phyloP scores from a whole-genome alignment of 2,797 vertebrate genomes.

The Petrocephalus schoutedeni region DNA sequence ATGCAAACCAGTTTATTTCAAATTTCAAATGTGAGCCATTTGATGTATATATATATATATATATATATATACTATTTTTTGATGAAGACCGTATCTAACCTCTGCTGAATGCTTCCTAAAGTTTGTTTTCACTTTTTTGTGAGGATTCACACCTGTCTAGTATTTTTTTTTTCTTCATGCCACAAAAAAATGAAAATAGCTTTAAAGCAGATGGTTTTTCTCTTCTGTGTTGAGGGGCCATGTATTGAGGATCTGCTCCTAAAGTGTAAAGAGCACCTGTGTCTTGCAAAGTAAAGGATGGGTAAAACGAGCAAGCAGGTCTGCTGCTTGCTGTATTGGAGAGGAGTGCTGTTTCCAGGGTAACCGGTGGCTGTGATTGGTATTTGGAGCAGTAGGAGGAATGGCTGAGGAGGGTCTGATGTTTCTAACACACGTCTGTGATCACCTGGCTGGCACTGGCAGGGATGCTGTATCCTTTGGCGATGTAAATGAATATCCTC shows the following conservation, averaged over 20 bases:
- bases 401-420: constrained; percentile 71
- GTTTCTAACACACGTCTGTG: constrained; percentile 68
- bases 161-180: not conserved
- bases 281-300: not conserved
- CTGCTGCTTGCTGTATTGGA: constrained; percentile 61
- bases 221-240: no score
- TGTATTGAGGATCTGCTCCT: not conserved
- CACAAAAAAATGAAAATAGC: not conserved
- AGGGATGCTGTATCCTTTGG: not conserved
- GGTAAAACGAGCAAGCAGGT: constrained; percentile 40
- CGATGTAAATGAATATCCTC: not conserved
- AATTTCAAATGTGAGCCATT: not conserved
- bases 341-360: constrained; percentile 70
- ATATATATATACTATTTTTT: not conserved
- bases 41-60: not conserved
- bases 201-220: not conserved
- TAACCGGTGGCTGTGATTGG: constrained; percentile 62
- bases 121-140: not conserved
- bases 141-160: not conserved
- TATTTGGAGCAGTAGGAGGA: constrained; percentile 70
- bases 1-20: not conserved
- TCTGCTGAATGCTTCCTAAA: not conserved
- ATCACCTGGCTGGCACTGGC: constrained; percentile 51
- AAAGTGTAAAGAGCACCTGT: not conserved
- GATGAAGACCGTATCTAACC: not conserved